phyloP scores from a whole-genome alignment of 2,797 vertebrate genomes.

The Aulostomus chinensis region DNA sequence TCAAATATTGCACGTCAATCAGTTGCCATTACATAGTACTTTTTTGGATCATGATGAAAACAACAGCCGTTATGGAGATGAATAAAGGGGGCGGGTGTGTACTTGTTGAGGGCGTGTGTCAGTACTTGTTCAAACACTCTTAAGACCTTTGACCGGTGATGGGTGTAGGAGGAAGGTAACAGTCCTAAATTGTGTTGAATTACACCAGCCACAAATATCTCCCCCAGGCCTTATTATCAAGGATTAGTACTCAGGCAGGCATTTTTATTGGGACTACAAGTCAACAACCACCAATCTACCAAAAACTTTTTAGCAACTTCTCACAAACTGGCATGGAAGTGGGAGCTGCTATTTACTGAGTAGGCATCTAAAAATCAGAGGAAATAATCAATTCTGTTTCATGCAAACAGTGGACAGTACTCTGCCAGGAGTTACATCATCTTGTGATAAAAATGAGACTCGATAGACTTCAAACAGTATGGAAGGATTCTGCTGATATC shows the following conservation, averaged over 20 bases:
- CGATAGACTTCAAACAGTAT: not conserved
- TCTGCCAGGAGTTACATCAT: not conserved
- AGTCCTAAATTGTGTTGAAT: conserved; percentile 34
- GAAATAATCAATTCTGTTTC: not conserved
- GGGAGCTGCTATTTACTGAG: not conserved
- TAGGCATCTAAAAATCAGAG: not conserved
- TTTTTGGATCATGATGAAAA: conserved; percentile 20
- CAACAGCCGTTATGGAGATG: conserved; percentile 14
- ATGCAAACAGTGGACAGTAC: not conserved
- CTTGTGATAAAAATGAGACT: conserved; percentile 4
- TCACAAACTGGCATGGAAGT: conserved; percentile 10
- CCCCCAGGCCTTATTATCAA: conserved; percentile 20
- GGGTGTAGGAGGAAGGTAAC: conserved; percentile 35
- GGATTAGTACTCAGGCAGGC: conserved; percentile 28
- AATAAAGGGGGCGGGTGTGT: conserved; percentile 35
- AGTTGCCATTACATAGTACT: not conserved
- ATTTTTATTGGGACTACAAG: conserved; percentile 37
- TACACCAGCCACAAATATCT: conserved; percentile 34
- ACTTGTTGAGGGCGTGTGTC: conserved; percentile 24
- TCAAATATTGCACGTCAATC: not conserved
- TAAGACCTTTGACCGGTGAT: conserved; percentile 66
- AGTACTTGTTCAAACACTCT: conserved; percentile 63
- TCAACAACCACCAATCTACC: conserved; percentile 17
- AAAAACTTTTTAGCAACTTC: conserved; percentile 7
- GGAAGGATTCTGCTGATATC: conserved; percentile 9